Conservation (phyloP, 2,888 invertebrate genomes). For the Lobophora halterata region DNA sequence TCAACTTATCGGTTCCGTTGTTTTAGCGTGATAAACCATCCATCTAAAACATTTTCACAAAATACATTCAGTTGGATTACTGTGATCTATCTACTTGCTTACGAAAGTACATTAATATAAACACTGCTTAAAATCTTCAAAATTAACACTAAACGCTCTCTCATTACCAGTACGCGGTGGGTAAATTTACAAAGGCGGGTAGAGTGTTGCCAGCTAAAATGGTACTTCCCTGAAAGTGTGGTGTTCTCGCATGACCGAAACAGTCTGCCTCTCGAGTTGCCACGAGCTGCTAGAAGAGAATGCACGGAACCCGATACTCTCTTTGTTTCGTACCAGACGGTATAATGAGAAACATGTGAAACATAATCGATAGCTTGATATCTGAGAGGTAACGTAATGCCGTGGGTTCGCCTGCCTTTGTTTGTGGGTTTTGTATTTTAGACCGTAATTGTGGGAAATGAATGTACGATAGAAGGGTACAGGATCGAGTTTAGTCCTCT, state of each 20-base stretch:
- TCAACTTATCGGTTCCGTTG: no score
- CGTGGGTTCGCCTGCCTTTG: conserved; percentile 56
- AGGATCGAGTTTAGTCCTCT: no score
- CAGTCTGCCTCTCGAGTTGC: conserved; percentile 54
- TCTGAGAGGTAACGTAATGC: conserved; percentile 64
- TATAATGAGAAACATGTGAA: conserved; percentile 78
- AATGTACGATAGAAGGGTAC: conserved; percentile 2
- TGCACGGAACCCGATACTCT: conserved; percentile 63
- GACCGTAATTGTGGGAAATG: conserved; percentile 42
- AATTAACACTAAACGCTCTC: conserved; percentile 12
- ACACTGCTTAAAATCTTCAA: neutral
- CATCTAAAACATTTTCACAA: no score
- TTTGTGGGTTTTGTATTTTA: conserved; percentile 43
- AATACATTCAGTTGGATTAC: no score
- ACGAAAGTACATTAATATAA: neutral
- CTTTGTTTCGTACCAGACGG: conserved; percentile 76
- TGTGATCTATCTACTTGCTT: no score
- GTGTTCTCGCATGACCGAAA: conserved; percentile 66
- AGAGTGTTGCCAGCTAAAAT: conserved; percentile 53
- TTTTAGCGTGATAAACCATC: no score
- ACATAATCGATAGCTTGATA: conserved; percentile 68
- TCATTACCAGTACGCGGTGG: conserved; percentile 30
- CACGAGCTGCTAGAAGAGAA: conserved; percentile 58
- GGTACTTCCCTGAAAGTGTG: conserved; percentile 59
- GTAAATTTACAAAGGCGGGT: conserved; percentile 51